Conservation (phyloP, 2,888 invertebrate genomes). For the Carpatolechia fugitivella region DNA sequence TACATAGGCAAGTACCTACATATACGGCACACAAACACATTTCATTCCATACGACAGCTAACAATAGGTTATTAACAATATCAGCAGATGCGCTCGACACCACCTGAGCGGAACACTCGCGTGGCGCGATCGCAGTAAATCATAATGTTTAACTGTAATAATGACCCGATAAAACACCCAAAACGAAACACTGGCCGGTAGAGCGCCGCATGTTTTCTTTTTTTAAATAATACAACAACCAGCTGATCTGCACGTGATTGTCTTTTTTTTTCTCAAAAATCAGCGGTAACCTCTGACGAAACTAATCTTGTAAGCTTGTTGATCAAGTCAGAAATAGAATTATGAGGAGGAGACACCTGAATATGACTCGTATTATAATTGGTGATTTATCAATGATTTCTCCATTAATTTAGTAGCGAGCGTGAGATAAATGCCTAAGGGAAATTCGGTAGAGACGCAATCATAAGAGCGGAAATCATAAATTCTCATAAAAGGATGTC, state of each 20-base stretch:
- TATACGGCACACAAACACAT: constrained; percentile 13
- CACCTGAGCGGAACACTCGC: constrained; percentile 64
- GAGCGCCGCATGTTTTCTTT: background rate
- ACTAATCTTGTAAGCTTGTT: background rate
- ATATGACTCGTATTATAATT: background rate
- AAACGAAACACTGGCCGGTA: constrained; percentile 26
- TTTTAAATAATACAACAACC: constrained; percentile 6
- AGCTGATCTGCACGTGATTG: constrained; percentile 11
- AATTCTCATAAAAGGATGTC: constrained; percentile 10
- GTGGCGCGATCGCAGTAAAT: constrained; percentile 42
- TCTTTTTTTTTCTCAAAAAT: background rate
- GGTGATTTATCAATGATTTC: background rate
- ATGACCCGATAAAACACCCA: constrained; percentile 41
- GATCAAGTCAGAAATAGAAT: background rate
- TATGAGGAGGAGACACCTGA: background rate
- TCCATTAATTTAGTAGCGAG: background rate
- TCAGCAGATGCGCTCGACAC: constrained; percentile 59
- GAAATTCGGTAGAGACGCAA: constrained; percentile 3
- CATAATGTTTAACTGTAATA: constrained; percentile 48
- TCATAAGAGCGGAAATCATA: constrained; percentile 14
- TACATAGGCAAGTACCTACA: background rate
- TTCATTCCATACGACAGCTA: constrained; percentile 28
- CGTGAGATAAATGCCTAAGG: constrained; percentile 1
- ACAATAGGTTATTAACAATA: constrained; percentile 68
- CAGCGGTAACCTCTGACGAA: background rate